A percentile compares a stretch with the other conserved stretches of the same genome.
phyloP scores from a whole-genome alignment of 2,797 vertebrate species.

The Enteromius paludinosus region DNA sequence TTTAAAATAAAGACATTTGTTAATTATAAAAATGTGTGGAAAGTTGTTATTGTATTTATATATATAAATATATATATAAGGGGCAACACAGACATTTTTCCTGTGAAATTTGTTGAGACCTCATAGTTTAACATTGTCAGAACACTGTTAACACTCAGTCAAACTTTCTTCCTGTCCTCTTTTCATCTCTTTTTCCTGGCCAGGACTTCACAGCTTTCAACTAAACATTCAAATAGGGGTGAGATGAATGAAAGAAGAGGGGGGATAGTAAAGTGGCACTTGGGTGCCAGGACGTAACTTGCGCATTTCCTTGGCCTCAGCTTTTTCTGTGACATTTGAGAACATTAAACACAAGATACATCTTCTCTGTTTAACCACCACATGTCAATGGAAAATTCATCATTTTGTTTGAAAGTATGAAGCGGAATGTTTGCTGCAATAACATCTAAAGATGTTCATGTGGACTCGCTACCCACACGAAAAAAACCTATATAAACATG shows the following conservation, averaged over 20 bases:
- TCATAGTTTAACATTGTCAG: slow-evolving; percentile 24
- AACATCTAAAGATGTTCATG: not conserved
- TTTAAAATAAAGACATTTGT: slow-evolving; percentile 71
- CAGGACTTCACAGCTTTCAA: slow-evolving; percentile 72
- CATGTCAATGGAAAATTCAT: slow-evolving; percentile 12
- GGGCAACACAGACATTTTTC: not conserved
- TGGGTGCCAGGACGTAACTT: slow-evolving; percentile 74
- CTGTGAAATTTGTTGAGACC: slow-evolving; percentile 19
- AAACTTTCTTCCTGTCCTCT: slow-evolving; percentile 55
- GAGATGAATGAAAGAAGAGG: slow-evolving; percentile 55
- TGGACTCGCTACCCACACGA: not conserved
- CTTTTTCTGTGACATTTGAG: slow-evolving; percentile 50
- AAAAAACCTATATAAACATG: no score
- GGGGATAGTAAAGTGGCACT: slow-evolving; percentile 72
- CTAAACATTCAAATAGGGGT: slow-evolving; percentile 64
- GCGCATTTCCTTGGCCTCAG: slow-evolving; percentile 49
- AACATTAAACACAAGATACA: slow-evolving; percentile 61
- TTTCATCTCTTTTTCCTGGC: slow-evolving; percentile 67
- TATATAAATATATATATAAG: slow-evolving; percentile 63
- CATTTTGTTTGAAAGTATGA: not conserved
- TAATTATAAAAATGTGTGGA: slow-evolving; percentile 72
- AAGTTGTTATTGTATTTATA: slow-evolving; percentile 63
- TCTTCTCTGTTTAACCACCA: slow-evolving; percentile 60
- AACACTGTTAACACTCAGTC: slow-evolving; percentile 44
- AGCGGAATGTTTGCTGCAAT: not conserved